A percentile compares a stretch with the other conserved stretches of the same genome.
phyloP scores from a whole-genome alignment of 2,797 vertebrate genomes.

The Cephalopachus bancanus region DNA sequence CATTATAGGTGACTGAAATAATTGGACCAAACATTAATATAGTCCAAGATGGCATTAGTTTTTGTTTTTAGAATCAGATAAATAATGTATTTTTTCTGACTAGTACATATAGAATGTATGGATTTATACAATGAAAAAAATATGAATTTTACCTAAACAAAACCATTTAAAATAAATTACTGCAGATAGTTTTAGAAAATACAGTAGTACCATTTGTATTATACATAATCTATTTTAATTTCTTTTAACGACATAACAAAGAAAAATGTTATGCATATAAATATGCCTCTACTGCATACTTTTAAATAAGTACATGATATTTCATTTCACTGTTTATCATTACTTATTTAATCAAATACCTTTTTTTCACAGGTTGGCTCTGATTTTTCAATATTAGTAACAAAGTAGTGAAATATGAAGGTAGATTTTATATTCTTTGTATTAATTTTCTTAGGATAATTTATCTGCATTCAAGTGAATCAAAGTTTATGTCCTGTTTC shows the following conservation, averaged over 20 bases:
- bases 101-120: background rate
- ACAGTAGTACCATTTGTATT: background rate
- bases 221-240: background rate
- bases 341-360: background rate
- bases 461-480: background rate
- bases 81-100: background rate
- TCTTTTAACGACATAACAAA: background rate
- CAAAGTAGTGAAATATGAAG: background rate
- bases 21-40: background rate
- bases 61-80: background rate
- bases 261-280: background rate
- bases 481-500: background rate
- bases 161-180: background rate
- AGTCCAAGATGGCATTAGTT: background rate
- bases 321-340: background rate
- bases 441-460: background rate
- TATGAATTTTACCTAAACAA: background rate
- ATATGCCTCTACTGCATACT: background rate
- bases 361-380: background rate
- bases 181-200: background rate
- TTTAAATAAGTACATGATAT: background rate
- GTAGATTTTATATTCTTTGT: background rate
- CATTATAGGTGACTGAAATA: background rate
- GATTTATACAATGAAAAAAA: conserved; percentile 21
- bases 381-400: background rate